Evolutionary conservation across 2,113 vertebrate species (phyloP).

Genomic region (Psilopogon haemacephalus): DNA sequence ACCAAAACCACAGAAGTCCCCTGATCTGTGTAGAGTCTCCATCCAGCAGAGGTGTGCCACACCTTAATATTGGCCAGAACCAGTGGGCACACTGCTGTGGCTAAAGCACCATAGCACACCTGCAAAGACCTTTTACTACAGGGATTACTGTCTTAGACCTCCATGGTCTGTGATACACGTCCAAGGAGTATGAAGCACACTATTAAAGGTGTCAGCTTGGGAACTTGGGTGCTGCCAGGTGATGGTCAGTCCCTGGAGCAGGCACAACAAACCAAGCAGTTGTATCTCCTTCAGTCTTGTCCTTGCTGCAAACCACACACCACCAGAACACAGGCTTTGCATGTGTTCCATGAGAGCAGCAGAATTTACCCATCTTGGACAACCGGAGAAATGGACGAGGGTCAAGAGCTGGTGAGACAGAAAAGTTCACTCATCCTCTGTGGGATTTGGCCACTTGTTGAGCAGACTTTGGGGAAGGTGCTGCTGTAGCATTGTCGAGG

Average conservation of each 20-base stretch:
- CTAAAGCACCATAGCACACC: neutral
- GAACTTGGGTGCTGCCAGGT: neutral
- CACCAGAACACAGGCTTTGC: neutral
- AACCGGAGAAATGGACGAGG: neutral
- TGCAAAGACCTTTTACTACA: neutral
- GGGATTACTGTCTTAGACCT: neutral
- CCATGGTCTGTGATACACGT: fast-evolving
- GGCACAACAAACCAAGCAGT: fast-evolving
- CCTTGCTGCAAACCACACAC: neutral
- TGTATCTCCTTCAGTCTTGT: neutral
- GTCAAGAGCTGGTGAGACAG: neutral
- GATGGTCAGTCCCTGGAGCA: neutral
- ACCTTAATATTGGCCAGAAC: neutral
- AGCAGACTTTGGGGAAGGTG: neutral
- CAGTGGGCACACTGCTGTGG: neutral
- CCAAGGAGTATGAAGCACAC: fast-evolving
- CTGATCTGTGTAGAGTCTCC: fast-evolving
- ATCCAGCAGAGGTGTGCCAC: neutral
- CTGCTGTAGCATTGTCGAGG: fast-evolving
- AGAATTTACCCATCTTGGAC: neutral
- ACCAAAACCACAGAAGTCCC: neutral
- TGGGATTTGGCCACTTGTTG: neutral
- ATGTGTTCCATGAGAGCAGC: fast-evolving
- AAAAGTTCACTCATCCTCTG: neutral
- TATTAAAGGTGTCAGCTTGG: neutral